Conservation (phyloP, 2,113 vertebrate species). For the Pontoporia blainvillei region DNA sequence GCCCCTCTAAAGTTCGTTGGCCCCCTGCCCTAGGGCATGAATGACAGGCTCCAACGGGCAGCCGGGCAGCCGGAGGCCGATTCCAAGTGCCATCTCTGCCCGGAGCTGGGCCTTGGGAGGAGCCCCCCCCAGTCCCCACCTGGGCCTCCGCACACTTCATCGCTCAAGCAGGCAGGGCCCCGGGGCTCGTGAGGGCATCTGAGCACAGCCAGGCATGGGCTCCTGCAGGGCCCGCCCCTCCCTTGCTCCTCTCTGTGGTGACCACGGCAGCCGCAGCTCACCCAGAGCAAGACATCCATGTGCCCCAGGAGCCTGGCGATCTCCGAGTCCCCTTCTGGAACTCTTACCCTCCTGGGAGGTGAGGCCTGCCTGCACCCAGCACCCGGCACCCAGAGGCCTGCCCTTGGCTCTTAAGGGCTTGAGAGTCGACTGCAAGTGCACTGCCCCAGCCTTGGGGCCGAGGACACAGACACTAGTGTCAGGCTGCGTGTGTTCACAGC, state of each 20-base stretch:
- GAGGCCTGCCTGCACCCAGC: neutral
- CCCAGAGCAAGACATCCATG: neutral
- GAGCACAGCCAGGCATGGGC: neutral
- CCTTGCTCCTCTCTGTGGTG: neutral
- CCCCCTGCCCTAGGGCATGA: conserved; percentile 81
- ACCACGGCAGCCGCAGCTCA: neutral
- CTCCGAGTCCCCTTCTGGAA: neutral
- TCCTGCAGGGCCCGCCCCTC: neutral
- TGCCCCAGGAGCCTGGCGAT: rapidly evolving
- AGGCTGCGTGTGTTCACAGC: neutral
- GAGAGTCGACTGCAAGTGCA: neutral
- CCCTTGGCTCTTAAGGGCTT: neutral
- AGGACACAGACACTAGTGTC: neutral
- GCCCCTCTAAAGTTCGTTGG: conserved; percentile 82
- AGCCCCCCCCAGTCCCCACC: conserved; percentile 64
- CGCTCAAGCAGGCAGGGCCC: neutral
- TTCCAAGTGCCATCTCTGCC: conserved; percentile 76
- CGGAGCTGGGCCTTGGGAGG: conserved; percentile 66
- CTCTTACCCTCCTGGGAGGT: neutral
- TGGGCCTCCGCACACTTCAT: conserved; percentile 74
- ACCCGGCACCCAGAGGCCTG: too few relatives aligned
- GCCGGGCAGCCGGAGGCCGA: conserved; percentile 75
- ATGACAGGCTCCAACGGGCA: conserved; percentile 79
- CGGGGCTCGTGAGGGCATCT: neutral
- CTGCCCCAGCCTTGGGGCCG: rapidly evolving